Base-by-base conservation (phyloP, 2,888 invertebrate genomes). In the Schizaphis graminum region DNA sequence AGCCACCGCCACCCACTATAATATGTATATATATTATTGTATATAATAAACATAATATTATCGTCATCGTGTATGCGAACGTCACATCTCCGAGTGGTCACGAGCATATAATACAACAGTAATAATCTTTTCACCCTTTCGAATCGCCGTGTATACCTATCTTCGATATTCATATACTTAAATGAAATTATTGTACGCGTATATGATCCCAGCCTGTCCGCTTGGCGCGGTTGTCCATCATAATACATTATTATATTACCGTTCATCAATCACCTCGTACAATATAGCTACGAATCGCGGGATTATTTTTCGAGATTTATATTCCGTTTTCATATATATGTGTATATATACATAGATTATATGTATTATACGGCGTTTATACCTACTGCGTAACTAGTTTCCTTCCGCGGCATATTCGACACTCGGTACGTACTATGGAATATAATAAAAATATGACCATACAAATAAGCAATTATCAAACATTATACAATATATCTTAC, bases 21-120 rank as follows among this genome's bases (percentile, higher is more conserved):
- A 49, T 11, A 49, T 49, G 8, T 49, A 61, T n/a, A n/a, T n/a
- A 61, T n/a, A n/a, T n/a, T n/a, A n/a, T 13, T 44, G 44, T 44
- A 67, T n/a, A 16, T n/a, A 16, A n/a, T 16, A 16, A 3, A 53
- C 21, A 16, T 77, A 28, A 77, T 77, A 77, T 16, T 77, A 77
- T 77, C 53, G 35, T 77, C 5, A 35, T 77, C 77, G 77, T 77
- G 47, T n/a, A 61, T 61, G 61, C 89, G 44, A 61, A 67, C 47
- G 90, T 90, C 90, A 90, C 57, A 90, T 90, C 47, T n/a, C 90
- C 67, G 67, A 90, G 67, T 35, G 67, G 90, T 90, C 90, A 90
- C 90, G 90, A 90, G 35, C 67, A 16, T 21, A 77, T 21, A 77
- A 77, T n/a, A 11, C n/a, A 90, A 90, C 67, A 67, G 49, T 67